These are phyloP conservation scores for Neoniphon sammara DNA, from an alignment of 2,797 vertebrate species.

Conservation along the genomic window DNA sequence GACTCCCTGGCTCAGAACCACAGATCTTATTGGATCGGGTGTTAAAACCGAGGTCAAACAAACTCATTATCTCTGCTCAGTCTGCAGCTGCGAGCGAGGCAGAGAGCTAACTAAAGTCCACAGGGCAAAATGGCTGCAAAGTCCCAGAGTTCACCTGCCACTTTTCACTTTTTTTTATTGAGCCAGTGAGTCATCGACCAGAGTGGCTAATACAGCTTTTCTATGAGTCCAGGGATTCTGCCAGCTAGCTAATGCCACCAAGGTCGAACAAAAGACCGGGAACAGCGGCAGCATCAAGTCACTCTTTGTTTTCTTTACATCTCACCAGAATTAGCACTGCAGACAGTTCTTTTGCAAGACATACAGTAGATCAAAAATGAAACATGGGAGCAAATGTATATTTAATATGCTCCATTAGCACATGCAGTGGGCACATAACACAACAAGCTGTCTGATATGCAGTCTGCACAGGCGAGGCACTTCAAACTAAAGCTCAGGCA, in stretches of 20 bases:
- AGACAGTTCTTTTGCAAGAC: no score
- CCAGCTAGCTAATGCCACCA: constrained; percentile 32
- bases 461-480: no score
- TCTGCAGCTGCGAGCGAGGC: constrained; percentile 24
- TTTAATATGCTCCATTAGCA: no score
- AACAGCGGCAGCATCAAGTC: neutral
- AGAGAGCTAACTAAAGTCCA: constrained; percentile 2
- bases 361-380: no score
- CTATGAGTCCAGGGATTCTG: constrained; percentile 30
- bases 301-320: no score
- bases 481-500: no score
- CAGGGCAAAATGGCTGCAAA: constrained; percentile 30
- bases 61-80: constrained; percentile 40
- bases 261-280: constrained; percentile 36
- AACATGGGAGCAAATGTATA: no score
- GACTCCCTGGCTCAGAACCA: neutral
- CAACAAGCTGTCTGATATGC: no score
- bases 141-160: constrained; percentile 41
- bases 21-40: constrained; percentile 45
- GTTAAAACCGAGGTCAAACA: constrained; percentile 50
- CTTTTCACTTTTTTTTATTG: constrained; percentile 48
- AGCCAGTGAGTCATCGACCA: constrained; percentile 51
- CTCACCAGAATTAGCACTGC: no score
- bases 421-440: no score
- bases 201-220: constrained; percentile 41